A percentile compares a stretch with the other conserved stretches of the same genome.
Conservation (phyloP, 2,797 vertebrate genomes). For the Remorina albescens region DNA sequence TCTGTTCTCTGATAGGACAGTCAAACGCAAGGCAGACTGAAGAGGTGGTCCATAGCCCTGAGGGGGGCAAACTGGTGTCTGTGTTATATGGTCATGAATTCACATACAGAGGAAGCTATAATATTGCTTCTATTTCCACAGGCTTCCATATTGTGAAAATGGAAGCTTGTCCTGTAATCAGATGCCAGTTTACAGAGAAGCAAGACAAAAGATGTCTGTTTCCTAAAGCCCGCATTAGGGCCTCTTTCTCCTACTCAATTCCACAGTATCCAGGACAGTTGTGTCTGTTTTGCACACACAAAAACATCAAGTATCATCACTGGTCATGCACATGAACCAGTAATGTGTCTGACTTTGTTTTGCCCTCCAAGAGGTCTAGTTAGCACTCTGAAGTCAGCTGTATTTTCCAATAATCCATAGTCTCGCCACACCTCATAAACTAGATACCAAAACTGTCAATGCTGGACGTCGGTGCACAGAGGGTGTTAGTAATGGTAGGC, state of each 20-base stretch:
- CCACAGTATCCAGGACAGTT: constrained; percentile 52
- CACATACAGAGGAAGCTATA: constrained; percentile 62
- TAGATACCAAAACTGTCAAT: neutral
- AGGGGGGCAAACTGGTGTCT: constrained; percentile 28
- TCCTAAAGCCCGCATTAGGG: constrained; percentile 70
- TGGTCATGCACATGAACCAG: constrained; percentile 16
- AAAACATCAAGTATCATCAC: constrained; percentile 26
- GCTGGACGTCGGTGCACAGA: neutral
- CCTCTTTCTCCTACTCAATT: constrained; percentile 68
- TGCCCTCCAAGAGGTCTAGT: neutral
- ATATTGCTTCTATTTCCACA: constrained; percentile 18
- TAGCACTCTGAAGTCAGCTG: neutral
- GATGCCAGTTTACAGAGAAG: constrained; percentile 56
- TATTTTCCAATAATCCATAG: neutral
- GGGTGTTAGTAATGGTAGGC: neutral
- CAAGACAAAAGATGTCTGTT: constrained; percentile 73
- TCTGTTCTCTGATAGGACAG: constrained; percentile 63
- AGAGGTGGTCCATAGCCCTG: constrained; percentile 48
- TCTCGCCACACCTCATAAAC: constrained; percentile 1
- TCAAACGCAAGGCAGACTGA: constrained; percentile 47
- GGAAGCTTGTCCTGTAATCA: constrained; percentile 72
- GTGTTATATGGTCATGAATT: constrained; percentile 61
- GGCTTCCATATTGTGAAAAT: constrained; percentile 61
- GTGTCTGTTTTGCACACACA: constrained; percentile 11
- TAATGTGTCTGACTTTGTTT: constrained; percentile 7